Percentiles rank a stretch among this genome's conserved stretches.
These are phyloP conservation scores for Trichechus manatus DNA, from an alignment of 2,113 vertebrate species.

Conservation along the genomic window DNA sequence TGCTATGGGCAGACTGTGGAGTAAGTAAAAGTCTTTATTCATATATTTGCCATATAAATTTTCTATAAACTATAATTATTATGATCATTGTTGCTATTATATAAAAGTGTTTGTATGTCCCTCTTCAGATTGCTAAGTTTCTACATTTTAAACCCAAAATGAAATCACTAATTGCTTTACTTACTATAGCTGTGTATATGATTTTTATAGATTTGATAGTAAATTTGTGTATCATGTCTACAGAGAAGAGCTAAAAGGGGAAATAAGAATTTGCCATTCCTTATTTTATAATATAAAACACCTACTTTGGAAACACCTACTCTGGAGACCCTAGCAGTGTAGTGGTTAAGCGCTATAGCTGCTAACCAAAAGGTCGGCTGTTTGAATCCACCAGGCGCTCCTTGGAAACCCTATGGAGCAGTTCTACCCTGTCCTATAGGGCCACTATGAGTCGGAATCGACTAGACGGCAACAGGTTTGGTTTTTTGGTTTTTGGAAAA, in stretches of 20 bases:
- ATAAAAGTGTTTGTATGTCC: background rate
- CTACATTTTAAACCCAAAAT: conserved; percentile 45
- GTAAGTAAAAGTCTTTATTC: background rate
- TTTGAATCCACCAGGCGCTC: no score
- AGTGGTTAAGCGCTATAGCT: no score
- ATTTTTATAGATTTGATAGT: conserved; percentile 46
- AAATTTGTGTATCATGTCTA: background rate
- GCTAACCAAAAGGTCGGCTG: no score
- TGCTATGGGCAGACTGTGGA: background rate
- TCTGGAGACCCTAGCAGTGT: no score
- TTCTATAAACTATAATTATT: conserved; percentile 18
- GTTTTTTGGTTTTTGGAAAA: background rate
- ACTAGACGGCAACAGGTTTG: no score
- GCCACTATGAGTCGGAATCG: no score
- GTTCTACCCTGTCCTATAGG: no score
- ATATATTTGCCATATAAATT: conserved; percentile 1
- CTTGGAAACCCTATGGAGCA: no score
- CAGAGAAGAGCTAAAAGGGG: conserved; percentile 13
- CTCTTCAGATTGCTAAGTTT: conserved; percentile 16
- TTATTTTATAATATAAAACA: conserved; percentile 17
- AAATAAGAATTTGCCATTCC: conserved; percentile 42
- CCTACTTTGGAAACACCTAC: background rate
- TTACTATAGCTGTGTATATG: background rate
- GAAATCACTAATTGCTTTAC: conserved; percentile 1
- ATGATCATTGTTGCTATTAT: background rate